Conservation (phyloP, 2,797 vertebrate species). For the Holocentrus rufus region DNA sequence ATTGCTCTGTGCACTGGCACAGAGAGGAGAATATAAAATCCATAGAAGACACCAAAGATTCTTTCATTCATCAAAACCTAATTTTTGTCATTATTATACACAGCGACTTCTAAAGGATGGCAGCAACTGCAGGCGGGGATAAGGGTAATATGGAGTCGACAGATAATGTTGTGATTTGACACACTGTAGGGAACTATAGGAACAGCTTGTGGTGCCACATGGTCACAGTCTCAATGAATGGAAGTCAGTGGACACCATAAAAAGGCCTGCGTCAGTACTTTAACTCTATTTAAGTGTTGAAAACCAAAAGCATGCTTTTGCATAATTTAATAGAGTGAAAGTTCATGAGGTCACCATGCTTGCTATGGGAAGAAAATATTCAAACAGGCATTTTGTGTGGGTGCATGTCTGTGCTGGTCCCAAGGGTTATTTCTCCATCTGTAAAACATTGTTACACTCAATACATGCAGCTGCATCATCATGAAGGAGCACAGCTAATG, state of each 20-base stretch:
- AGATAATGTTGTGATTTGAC: slow-evolving; percentile 63
- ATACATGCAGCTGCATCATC: not conserved
- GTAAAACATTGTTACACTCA: slow-evolving; percentile 17
- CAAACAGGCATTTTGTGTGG: slow-evolving; percentile 3
- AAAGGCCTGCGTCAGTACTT: slow-evolving; percentile 8
- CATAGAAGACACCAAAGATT: slow-evolving; percentile 64
- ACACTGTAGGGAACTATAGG: slow-evolving; percentile 40
- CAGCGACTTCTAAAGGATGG: slow-evolving; percentile 52
- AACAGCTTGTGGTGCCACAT: slow-evolving; percentile 12
- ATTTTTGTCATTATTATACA: slow-evolving; percentile 61
- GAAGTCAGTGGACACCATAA: slow-evolving; percentile 26
- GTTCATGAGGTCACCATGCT: not conserved
- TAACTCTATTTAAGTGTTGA: slow-evolving; percentile 1
- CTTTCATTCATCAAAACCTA: slow-evolving; percentile 65
- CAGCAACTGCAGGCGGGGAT: slow-evolving; percentile 53
- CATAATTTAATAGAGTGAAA: not conserved
- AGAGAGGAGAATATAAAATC: slow-evolving; percentile 47
- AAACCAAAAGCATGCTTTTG: not conserved
- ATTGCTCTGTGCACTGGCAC: slow-evolving; percentile 38
- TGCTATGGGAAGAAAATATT: not conserved
- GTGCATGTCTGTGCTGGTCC: slow-evolving; percentile 3
- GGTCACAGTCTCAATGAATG: slow-evolving; percentile 30
- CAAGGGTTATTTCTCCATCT: slow-evolving; percentile 5
- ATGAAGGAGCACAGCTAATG: slow-evolving; percentile 21
- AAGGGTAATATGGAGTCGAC: slow-evolving; percentile 53